Evolutionary conservation across 2,797 vertebrate genomes (phyloP).

Genomic region (Salarias fasciatus): DNA sequence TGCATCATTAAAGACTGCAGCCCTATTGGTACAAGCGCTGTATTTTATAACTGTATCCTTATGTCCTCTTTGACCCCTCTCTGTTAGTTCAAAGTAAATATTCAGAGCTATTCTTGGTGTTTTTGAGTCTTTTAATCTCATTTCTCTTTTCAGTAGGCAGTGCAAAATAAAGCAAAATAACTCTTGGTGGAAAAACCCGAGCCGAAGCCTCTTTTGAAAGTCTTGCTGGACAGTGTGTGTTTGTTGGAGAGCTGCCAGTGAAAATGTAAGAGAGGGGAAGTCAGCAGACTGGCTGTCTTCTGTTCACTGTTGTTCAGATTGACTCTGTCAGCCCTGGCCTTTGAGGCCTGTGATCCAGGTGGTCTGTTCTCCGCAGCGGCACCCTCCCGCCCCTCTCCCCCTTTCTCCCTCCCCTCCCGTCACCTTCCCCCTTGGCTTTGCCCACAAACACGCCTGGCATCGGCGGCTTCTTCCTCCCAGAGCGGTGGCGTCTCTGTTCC

Average conservation of each 20-base stretch:
- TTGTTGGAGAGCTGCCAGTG: conserved; percentile 78
- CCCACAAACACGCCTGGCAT: conserved; percentile 67
- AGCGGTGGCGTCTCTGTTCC: conserved; percentile 45
- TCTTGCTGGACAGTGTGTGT: conserved; percentile 67
- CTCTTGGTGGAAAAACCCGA: conserved; percentile 77
- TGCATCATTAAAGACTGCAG: no score
- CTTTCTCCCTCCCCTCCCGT: not conserved
- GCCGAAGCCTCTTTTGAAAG: conserved; percentile 71
- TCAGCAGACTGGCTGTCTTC: conserved; percentile 80
- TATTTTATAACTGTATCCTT: not conserved
- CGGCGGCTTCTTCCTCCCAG: conserved; percentile 55
- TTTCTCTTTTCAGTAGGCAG: conserved; percentile 48
- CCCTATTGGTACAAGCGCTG: no score
- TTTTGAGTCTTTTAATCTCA: conserved; percentile 61
- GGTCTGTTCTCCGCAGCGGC: conserved; percentile 56
- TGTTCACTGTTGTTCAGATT: conserved; percentile 74
- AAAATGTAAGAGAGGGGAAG: conserved; percentile 75
- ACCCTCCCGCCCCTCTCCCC: conserved; percentile 2
- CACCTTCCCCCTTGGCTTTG: conserved; percentile 19
- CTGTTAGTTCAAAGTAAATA: conserved; percentile 8
- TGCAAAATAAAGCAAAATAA: conserved; percentile 45
- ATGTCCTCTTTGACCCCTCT: not conserved
- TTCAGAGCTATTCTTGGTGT: conserved; percentile 20
- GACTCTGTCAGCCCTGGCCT: conserved; percentile 71
- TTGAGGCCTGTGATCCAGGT: conserved; percentile 77